These are phyloP conservation scores for human (Homo sapiens) DNA, from an alignment of 2,113 vertebrate species.

Conservation along the genomic window GRCh38 chr4:78002001-78002500, in stretches of 20 bases:
- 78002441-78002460: not conserved
- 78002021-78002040: slow-evolving; percentile 20
- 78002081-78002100: not conserved
- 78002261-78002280: not conserved
- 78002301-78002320: not conserved
- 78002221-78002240: not conserved
- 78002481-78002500: not conserved
- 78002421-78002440: not conserved
- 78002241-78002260: slow-evolving; percentile 28
- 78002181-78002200: not conserved
- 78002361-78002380: not conserved
- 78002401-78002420: not conserved
- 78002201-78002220: not conserved
- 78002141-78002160: not conserved
- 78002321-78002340: not conserved
- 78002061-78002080: not conserved
- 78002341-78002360: not conserved
- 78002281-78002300: not conserved
- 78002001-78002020: not conserved
- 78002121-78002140: not conserved
- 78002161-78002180: slow-evolving; percentile 2
- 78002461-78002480: not conserved
- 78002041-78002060: not conserved
- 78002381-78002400: not conserved
- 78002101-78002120: not conserved